Base-by-base conservation (phyloP, 2,888 invertebrate species). In the Magallana nippona region DNA sequence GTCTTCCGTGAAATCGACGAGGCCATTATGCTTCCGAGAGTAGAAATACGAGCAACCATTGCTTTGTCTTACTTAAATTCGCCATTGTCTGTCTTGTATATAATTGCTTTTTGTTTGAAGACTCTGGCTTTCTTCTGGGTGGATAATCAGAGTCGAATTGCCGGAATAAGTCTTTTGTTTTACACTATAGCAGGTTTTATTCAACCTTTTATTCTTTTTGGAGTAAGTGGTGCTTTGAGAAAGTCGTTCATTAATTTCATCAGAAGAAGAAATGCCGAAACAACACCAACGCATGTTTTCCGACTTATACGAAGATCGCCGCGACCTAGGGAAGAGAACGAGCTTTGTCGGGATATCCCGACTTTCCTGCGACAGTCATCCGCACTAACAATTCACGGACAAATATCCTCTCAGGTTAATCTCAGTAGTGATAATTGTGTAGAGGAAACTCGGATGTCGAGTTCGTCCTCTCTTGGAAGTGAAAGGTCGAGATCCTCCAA, bases 151-250 rank as follows among this genome's bases (percentile, higher is more conserved):
- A 27, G 22, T 8, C 22, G 15, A 22, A 10, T 79, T 22, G 57
- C 79, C 27, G 57, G 57, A 13, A 56, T 57, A 56, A 79, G 79
- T 22, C 58, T 79, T 22, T 22, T 57, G 22, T 79, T 79, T 19
- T 57, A 79, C 22, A 27, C 79, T 17, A 56, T 79, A 10, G 79
- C 79, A 8, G 27, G 57, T 56, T 56, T 79, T 44, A 56, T 79
- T 57, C 79, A 79, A 57, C 79, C 79, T 8, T 79, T 79, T 56
- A 79, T 79, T 56, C 79, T 79, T 56, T 79, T 79, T 56, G 57
- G 56, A 19, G 79, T 79, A 15, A 79, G 79, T 22, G 57, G 57
- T 57, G 79, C 79, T 57, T 56, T 79, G 17, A 17, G 79, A 79
- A 79, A 55, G 57, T 79, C 79, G 11, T 79, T 79, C 27, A 57